phyloP scores from a whole-genome alignment of 2,113 vertebrate species.

The Cairina moschata region DNA sequence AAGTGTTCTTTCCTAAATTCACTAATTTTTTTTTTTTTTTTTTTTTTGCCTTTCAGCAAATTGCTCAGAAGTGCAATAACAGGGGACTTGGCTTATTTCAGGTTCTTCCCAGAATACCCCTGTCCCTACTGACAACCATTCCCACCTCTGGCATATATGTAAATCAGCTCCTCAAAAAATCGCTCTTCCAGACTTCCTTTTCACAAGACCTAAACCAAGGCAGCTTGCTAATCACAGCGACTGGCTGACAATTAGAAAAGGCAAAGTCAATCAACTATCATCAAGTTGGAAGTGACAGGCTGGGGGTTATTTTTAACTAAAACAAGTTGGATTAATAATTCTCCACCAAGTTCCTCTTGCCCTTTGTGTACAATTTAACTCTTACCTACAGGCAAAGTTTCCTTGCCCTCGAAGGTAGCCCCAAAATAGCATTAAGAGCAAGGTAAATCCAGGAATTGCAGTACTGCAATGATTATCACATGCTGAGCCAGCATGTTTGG shows the following conservation, averaged over 20 bases:
- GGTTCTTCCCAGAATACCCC: neutral
- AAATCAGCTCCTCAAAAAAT: neutral
- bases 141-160: neutral
- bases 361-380: neutral
- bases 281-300: constrained; percentile 5
- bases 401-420: neutral
- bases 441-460: constrained; percentile 13
- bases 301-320: constrained; percentile 38
- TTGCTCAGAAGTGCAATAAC: neutral
- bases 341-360: neutral
- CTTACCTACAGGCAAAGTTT: neutral
- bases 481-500: neutral
- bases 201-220: neutral
- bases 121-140: neutral
- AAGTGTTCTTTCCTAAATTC: neutral
- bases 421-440: neutral
- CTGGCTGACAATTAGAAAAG: constrained; percentile 20
- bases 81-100: neutral
- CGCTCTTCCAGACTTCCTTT: neutral
- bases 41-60: neutral
- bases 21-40: neutral
- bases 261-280: constrained; percentile 14
- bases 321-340: neutral
- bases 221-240: constrained; percentile 38
- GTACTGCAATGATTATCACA: neutral